Base-by-base conservation (phyloP, 2,888 invertebrate species). In the Iphiclides podalirius region DNA sequence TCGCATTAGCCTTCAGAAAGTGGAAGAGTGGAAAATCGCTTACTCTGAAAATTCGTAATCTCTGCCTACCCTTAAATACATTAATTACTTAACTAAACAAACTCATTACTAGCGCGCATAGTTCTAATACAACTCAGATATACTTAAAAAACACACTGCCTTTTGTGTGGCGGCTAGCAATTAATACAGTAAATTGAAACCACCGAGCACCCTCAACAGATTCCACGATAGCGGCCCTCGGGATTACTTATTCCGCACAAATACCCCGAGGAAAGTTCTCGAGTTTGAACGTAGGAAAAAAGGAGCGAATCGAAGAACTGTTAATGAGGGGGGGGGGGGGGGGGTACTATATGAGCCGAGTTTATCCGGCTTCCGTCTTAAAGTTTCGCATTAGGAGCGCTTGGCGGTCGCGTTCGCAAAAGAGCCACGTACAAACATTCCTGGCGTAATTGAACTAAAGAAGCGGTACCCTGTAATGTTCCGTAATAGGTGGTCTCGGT, bases 161-260 rank as follows among this genome's bases (percentile, higher is more conserved):
- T n/a, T n/a, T n/a, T n/a, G n/a, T n/a, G n/a, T n/a, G n/a, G 16
- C 6, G 3, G 12, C 6, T 11, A 16, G 3, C 8, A 39, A 26
- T 14, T 26, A 39, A 39, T 26, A 39, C 12, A 6, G 14, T 23
- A 4, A 44, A 44, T 15, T n/a, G 7, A 28, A 12, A 4, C 8
- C 4, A 26, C 6, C 7, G 4, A 28, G 31, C 31, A n/a, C 17
- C 37, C 17, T 31, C 49, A 52, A 53, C 33, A 33, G 52, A 33
- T 40, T 47, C 46, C 51, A 47, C 41, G 42, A 53, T 52, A 42
- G n/a, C n/a, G n/a, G 49, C 55, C 52, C 51, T 48, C 44, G 14
- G 52, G 47, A 59, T 59, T 57, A 54, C 52, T 57, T 53, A 57
- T 57, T 57, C 57, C 40, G 45, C 23, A 20, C 50, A 53, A 53